These are phyloP conservation scores for Lepidotrigona ventralis DNA, from an alignment of 1,140 invertebrate genomes.

Conservation along the genomic window DNA sequence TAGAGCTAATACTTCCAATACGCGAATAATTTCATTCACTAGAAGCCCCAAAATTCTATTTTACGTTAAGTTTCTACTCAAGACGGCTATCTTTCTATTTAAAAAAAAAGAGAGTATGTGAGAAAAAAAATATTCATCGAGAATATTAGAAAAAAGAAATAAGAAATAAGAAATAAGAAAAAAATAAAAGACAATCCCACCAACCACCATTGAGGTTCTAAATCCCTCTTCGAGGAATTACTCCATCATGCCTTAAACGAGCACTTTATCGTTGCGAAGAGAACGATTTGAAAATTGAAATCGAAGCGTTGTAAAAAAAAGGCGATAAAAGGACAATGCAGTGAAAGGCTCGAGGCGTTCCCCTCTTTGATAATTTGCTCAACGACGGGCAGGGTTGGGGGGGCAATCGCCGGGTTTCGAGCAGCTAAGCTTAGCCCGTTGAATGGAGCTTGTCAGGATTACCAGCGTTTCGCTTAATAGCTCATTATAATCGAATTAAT, in stretches of 20 bases:
- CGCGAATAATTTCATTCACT: too few species aligned
- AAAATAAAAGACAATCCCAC: too few species aligned
- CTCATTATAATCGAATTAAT: slow-evolving; percentile 79
- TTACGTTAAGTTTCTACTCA: too few species aligned
- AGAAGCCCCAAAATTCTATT: too few species aligned
- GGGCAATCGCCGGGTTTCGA: slow-evolving; percentile 58
- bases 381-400: slow-evolving; percentile 58
- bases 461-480: slow-evolving; percentile 73
- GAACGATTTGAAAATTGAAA: slow-evolving; percentile 30
- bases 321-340: slow-evolving; percentile 14
- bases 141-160: too few species aligned
- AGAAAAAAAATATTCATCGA: too few species aligned
- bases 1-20: too few species aligned
- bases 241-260: neutral
- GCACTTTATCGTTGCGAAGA: neutral
- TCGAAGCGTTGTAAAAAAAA: slow-evolving; percentile 19
- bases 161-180: too few species aligned
- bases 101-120: too few species aligned
- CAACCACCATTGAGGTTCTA: too few species aligned
- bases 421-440: slow-evolving; percentile 67
- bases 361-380: slow-evolving; percentile 69
- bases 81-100: too few species aligned
- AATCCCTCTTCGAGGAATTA: neutral
- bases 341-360: slow-evolving; percentile 16
- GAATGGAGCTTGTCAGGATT: slow-evolving; percentile 71